These are phyloP conservation scores for Paraescarpia echinospica DNA, from an alignment of 1,140 invertebrate species.

Conservation along the genomic window DNA sequence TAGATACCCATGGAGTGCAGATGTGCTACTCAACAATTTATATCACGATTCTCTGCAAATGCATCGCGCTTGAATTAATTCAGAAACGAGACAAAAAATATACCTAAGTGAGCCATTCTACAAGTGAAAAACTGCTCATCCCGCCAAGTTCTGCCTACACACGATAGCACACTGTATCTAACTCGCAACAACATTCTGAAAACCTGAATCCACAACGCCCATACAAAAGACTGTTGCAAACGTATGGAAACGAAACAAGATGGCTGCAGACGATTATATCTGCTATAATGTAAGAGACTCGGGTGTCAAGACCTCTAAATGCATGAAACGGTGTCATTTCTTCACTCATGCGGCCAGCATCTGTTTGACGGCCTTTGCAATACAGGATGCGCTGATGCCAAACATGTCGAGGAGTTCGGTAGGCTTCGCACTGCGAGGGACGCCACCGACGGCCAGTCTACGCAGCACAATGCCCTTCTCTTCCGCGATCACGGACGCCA, in stretches of 20 bases:
- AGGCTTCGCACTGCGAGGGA: constrained; percentile 91
- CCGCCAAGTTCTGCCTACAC: not conserved
- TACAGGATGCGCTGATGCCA: constrained; percentile 81
- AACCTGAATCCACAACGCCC: not conserved
- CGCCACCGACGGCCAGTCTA: constrained; percentile 78
- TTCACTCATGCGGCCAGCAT: constrained; percentile 22
- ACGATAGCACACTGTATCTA: not conserved
- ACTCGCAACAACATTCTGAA: not conserved
- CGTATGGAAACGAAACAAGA: not conserved
- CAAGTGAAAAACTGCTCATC: not conserved
- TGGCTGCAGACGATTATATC: not conserved
- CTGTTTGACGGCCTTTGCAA: constrained; percentile 69
- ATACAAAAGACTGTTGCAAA: not conserved
- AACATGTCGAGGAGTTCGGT: constrained; percentile 81
- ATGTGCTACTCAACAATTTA: not conserved
- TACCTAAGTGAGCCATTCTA: not conserved
- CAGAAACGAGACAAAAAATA: not conserved
- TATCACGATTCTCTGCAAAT: not conserved
- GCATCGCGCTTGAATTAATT: not conserved
- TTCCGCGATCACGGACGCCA: constrained; percentile 75
- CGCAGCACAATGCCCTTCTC: constrained; percentile 77
- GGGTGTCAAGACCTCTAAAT: not conserved
- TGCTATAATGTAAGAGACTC: not conserved
- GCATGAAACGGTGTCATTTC: not conserved
- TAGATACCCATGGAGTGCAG: too few species aligned